Base-by-base conservation (phyloP, 2,888 invertebrate genomes). In the Zaprionus obscuricornis region DNA sequence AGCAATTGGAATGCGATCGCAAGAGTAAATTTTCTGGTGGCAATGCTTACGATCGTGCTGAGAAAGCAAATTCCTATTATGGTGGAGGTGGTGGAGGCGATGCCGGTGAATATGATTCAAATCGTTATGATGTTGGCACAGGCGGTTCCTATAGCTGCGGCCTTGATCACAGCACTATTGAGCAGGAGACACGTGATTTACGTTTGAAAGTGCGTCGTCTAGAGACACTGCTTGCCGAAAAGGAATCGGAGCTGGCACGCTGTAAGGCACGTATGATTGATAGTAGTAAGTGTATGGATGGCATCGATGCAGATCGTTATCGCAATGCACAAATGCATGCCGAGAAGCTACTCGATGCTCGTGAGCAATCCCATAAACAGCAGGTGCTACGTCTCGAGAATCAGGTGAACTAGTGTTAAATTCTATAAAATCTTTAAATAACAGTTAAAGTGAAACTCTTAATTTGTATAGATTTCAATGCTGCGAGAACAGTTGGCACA, bases 271-370 rank as follows among this genome's bases (percentile, higher is more conserved):
- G 91, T 56, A 90, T 90, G 67, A 81, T 89, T 8, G 88, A 89
- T 42, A 89, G 83, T 66, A 66, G 86, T 31, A 90, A 89, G 66
- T 90, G 89, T 58, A 50, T 75, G 63, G 92, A 92, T 24, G 92
- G 94, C 43, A 16, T 83, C 37, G 97, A 98, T 87, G 92, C 94
- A 1, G 97, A 98, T 72, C 92, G 96, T 54, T 94, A 96, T 87
- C 92, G 97, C 42, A 95, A 95, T 45, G 96, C 97, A 3, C 97
- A 97, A 87, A 88, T 96, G 75, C 97, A 98, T 89, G 96, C 97
- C 0, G 97, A 98, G 89, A 92, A 97, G 64, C 90, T 97, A 54
- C 91, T 98, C 33, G 97, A 98, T 89, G 95, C 96, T 0, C 91
- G 97, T 46, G 98, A 98, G 89, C 94, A 96, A 74, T 94, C 95